phyloP scores from a whole-genome alignment of 2,888 invertebrate species.

The Cerastis rubricosa region DNA sequence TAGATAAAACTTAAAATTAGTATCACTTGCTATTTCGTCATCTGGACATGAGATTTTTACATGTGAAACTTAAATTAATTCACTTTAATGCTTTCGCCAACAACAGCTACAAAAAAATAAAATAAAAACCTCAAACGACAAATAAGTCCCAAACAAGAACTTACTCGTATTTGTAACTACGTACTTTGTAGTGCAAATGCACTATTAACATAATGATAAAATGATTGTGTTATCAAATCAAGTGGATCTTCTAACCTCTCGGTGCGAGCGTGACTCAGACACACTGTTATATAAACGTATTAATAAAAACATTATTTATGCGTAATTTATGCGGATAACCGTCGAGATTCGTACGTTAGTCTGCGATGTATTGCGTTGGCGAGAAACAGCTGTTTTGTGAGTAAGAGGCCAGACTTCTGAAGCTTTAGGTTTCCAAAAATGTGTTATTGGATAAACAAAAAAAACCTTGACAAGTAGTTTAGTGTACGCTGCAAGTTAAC shows the following conservation, averaged over 20 bases:
- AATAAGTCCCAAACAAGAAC: background rate
- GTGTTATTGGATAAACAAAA: background rate
- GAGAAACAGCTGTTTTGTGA: constrained; percentile 19
- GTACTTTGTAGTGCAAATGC: background rate
- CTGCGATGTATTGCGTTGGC: constrained; percentile 15
- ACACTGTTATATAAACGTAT: constrained; percentile 47
- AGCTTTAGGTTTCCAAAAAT: background rate
- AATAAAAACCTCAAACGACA: no score
- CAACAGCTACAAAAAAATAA: no score
- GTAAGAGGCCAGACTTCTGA: background rate
- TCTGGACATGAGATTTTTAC: no score
- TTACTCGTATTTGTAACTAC: background rate
- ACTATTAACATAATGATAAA: background rate
- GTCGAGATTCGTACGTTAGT: constrained; percentile 34
- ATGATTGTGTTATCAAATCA: constrained; percentile 12
- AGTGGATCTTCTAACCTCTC: constrained; percentile 44
- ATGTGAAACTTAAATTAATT: no score
- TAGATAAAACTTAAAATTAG: no score
- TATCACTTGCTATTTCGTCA: no score
- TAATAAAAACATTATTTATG: constrained; percentile 52
- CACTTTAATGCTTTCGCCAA: no score
- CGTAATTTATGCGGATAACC: constrained; percentile 32
- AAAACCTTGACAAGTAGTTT: background rate
- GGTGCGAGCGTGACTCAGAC: constrained; percentile 48
- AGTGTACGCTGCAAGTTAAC: background rate